phyloP scores from a whole-genome alignment of 2,797 vertebrate species.

The Catamblyrhynchus diadema region DNA sequence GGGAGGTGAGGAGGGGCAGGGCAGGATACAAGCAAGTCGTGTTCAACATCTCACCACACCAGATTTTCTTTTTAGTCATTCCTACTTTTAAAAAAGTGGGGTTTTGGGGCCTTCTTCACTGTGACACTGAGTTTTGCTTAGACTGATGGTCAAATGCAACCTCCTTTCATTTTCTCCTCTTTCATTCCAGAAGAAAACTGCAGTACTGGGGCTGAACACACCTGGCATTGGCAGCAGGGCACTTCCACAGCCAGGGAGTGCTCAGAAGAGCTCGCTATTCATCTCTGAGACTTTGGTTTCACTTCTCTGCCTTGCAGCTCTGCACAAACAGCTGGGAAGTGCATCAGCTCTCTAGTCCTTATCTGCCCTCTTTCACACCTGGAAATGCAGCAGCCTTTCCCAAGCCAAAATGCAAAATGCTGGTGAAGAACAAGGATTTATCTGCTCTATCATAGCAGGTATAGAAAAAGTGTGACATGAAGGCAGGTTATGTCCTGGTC shows the following conservation, averaged over 20 bases:
- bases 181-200: background rate
- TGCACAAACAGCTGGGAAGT: background rate
- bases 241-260: background rate
- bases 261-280: background rate
- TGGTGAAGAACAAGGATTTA: background rate
- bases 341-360: fast-evolving
- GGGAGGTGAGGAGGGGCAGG: background rate
- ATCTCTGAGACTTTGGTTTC: background rate
- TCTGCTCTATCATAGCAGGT: background rate
- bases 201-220: background rate
- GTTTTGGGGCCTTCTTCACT: background rate
- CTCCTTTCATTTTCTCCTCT: background rate
- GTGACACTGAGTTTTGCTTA: background rate
- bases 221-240: background rate
- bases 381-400: background rate
- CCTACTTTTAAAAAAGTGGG: background rate
- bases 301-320: background rate
- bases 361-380: background rate
- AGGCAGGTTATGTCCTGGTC: background rate
- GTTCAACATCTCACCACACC: background rate
- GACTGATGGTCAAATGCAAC: background rate
- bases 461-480: background rate
- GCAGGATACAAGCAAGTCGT: fast-evolving
- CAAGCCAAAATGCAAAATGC: background rate
- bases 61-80: background rate